Evolutionary conservation across 1,140 invertebrate species (phyloP).

Genomic region (Myzus persicae): DNA sequence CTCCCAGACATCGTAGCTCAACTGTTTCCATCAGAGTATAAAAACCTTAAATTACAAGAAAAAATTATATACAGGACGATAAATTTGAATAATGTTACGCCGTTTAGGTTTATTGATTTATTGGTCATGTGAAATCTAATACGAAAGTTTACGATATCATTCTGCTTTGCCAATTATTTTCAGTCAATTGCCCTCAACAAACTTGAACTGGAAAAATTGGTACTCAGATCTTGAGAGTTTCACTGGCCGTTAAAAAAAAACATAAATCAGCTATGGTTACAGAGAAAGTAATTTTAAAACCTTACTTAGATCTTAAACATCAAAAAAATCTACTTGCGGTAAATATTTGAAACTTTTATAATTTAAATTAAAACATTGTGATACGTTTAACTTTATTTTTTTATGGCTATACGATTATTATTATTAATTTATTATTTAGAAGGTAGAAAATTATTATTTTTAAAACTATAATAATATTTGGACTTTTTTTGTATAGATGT

Average conservation of each 20-base stretch:
- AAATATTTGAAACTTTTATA: neutral
- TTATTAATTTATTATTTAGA: neutral
- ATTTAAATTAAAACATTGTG: neutral
- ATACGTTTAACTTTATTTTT: neutral
- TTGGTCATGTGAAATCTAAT: neutral
- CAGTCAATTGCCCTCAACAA: neutral
- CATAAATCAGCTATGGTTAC: neutral
- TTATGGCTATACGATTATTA: neutral
- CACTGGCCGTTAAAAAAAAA: neutral
- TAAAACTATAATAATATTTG: neutral
- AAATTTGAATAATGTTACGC: neutral
- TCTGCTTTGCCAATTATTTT: neutral
- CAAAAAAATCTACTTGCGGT: neutral
- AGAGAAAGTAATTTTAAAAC: neutral
- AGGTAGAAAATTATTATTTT: neutral
- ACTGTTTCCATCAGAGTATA: neutral
- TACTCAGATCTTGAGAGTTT: neutral
- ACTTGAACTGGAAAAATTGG: neutral
- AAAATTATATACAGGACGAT: neutral
- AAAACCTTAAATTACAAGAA: neutral
- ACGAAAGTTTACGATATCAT: neutral
- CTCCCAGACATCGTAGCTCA: neutral
- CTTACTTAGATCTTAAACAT: neutral
- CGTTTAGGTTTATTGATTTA: neutral
- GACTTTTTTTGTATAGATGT: neutral